Conservation (phyloP, 2,888 invertebrate genomes). For the Eupithecia abbreviata region DNA sequence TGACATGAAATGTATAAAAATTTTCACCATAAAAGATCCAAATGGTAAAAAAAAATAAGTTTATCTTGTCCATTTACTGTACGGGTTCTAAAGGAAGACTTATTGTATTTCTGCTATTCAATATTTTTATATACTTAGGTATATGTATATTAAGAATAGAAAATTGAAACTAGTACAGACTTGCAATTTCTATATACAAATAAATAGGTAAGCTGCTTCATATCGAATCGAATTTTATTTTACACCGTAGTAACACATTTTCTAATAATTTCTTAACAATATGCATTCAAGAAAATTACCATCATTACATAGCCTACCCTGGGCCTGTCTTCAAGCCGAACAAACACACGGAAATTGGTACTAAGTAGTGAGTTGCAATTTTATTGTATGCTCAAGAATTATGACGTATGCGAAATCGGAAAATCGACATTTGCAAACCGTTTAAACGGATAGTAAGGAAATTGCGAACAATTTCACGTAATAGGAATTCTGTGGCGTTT, state of each 20-base stretch:
- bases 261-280: conserved; percentile 16
- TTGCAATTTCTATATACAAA: too few relatives aligned
- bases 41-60: too few relatives aligned
- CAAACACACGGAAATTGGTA: conserved; percentile 68
- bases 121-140: too few relatives aligned
- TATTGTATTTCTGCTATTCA: too few relatives aligned
- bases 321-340: conserved; percentile 52
- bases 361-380: conserved; percentile 78
- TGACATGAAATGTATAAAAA: too few relatives aligned
- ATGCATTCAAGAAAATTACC: conserved; percentile 34
- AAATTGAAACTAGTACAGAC: too few relatives aligned
- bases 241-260: neutral
- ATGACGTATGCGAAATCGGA: conserved; percentile 81
- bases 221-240: neutral
- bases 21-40: too few relatives aligned
- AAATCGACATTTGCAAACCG: conserved; percentile 81
- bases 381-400: conserved; percentile 81
- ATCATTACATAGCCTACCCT: conserved; percentile 37
- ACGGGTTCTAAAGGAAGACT: too few relatives aligned
- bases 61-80: too few relatives aligned
- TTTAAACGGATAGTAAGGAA: conserved; percentile 77
- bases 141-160: too few relatives aligned
- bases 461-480: conserved; percentile 80
- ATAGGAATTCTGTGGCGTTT: conserved; percentile 63
- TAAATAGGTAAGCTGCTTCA: too few relatives aligned